phyloP scores from a whole-genome alignment of 2,113 vertebrate genomes.

The Amphilophus citrinellus region DNA sequence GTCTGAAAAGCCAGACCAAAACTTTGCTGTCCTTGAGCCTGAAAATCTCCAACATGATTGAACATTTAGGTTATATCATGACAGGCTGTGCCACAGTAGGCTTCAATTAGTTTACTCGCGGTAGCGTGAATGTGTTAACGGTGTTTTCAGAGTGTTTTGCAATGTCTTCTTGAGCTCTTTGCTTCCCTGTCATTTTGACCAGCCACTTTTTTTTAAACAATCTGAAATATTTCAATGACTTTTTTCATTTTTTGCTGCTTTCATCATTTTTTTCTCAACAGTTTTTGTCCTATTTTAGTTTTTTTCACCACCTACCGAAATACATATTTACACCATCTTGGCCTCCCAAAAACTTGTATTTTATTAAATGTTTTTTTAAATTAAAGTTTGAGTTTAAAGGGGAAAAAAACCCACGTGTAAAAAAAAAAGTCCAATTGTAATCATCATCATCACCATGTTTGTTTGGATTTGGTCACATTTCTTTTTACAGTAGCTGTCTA shows the following conservation, averaged over 20 bases:
- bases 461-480: neutral
- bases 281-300: no score
- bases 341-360: no score
- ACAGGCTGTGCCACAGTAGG: neutral
- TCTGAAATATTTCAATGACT: neutral
- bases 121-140: constrained; percentile 7
- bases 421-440: neutral
- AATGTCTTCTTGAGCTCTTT: neutral
- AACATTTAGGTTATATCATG: constrained; percentile 13
- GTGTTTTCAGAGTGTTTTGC: neutral
- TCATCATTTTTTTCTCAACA: no score
- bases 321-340: no score
- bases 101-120: constrained; percentile 13
- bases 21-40: neutral
- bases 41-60: constrained; percentile 9
- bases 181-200: neutral
- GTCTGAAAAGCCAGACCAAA: constrained; percentile 18
- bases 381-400: neutral
- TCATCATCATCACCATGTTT: neutral
- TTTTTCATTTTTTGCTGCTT: neutral
- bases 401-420: neutral
- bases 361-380: no score
- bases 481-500: neutral
- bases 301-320: no score
- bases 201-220: neutral